phyloP scores from a whole-genome alignment of 2,113 vertebrate genomes.

The Brachyhypopomus gauderio region DNA sequence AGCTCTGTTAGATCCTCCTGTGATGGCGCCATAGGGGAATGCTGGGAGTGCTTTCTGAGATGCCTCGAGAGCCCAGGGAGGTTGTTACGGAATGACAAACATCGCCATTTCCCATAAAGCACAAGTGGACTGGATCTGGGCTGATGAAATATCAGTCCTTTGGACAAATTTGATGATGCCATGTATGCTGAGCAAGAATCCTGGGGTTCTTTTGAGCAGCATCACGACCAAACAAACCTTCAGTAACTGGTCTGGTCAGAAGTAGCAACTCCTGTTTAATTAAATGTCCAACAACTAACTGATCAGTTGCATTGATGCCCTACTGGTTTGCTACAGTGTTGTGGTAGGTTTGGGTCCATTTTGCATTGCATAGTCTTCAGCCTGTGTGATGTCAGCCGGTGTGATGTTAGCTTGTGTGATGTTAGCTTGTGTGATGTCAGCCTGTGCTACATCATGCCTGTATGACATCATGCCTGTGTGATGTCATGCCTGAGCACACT shows the following conservation, averaged over 20 bases:
- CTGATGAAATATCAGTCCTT: not conserved
- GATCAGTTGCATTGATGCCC: not conserved
- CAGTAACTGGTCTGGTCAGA: not conserved
- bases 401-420: no score
- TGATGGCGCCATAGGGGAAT: not conserved
- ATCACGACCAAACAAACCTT: not conserved
- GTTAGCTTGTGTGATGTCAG: not conserved
- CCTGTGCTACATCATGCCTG: not conserved
- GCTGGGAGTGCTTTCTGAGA: not conserved
- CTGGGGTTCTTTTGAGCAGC: no score
- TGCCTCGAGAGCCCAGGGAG: not conserved
- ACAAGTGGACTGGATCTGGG: no score
- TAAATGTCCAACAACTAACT: not conserved
- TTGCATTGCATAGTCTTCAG: constrained; percentile 3
- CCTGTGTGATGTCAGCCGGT: not conserved
- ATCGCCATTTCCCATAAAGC: not conserved
- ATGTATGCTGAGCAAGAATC: not conserved
- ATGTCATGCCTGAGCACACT: not conserved
- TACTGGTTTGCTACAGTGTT: not conserved
- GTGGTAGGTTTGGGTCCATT: no score
- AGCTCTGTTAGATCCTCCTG: not conserved
- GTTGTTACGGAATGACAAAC: not conserved
- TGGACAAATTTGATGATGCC: not conserved
- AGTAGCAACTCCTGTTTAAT: not conserved
- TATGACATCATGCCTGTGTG: no score